Percentiles rank a stretch among this genome's conserved stretches.
Evolutionary conservation across 2,888 invertebrate species (phyloP).

Genomic region (Norana najaformis): DNA sequence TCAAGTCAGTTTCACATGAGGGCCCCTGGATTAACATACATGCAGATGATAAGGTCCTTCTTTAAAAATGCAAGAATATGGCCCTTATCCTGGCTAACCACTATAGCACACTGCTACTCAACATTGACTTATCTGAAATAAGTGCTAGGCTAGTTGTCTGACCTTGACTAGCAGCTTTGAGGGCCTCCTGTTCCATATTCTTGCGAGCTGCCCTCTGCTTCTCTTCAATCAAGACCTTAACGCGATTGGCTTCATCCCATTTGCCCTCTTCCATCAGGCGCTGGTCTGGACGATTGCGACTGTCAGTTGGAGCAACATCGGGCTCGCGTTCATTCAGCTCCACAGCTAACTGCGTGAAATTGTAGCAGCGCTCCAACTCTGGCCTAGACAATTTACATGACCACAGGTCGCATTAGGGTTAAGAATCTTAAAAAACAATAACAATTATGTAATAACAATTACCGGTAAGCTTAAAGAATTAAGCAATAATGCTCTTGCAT

Average conservation of each 20-base stretch:
- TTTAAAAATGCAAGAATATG: not conserved
- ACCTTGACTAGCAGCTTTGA: conserved; percentile 54
- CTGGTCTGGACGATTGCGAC: conserved; percentile 90
- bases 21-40: too few relatives aligned
- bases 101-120: not conserved
- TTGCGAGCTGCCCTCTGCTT: conserved; percentile 85
- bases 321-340: conserved; percentile 94
- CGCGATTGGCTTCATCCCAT: conserved; percentile 74
- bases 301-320: conserved; percentile 91
- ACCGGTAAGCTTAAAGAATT: too few relatives aligned
- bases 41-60: too few relatives aligned
- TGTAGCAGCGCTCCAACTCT: conserved; percentile 78
- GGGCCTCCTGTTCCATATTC: conserved; percentile 69
- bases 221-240: conserved; percentile 83
- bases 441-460: too few relatives aligned
- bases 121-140: not conserved
- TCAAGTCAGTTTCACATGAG: too few relatives aligned
- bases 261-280: conserved; percentile 75
- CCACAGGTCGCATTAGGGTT: too few relatives aligned
- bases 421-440: too few relatives aligned
- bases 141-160: not conserved
- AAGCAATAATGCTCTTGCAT: too few relatives aligned
- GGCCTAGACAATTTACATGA: conserved; percentile 63
- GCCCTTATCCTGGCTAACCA: too few relatives aligned
- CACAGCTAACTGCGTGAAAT: conserved; percentile 90